These are phyloP conservation scores for Bedellia somnulentella DNA, from an alignment of 2,888 invertebrate genomes.

Conservation along the genomic window DNA sequence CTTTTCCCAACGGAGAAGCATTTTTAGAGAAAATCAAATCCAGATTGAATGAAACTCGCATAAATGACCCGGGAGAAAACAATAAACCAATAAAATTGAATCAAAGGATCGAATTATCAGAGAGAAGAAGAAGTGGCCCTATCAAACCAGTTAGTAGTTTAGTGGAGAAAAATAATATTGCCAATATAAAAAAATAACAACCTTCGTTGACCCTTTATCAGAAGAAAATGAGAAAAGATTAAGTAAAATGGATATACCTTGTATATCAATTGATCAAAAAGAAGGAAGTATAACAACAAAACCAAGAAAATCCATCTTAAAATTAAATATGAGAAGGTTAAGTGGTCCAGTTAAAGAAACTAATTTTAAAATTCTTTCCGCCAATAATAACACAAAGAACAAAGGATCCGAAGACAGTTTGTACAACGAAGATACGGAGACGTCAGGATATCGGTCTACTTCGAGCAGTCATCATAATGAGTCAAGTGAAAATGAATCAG, in stretches of 20 bases:
- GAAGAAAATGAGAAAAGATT: conserved; percentile 19
- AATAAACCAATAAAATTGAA: conserved; percentile 12
- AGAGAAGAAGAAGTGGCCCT: conserved; percentile 31
- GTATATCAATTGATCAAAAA: too few relatives aligned
- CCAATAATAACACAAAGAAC: too few relatives aligned
- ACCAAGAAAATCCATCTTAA: too few relatives aligned
- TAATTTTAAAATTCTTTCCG: too few relatives aligned
- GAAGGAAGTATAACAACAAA: too few relatives aligned
- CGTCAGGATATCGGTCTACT: conserved; percentile 59
- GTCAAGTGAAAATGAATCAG: conserved; percentile 58
- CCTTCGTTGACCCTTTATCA: too few relatives aligned
- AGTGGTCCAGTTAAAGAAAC: too few relatives aligned
- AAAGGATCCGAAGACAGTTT: conserved; percentile 5
- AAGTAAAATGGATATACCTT: too few relatives aligned
- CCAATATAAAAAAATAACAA: conserved; percentile 26
- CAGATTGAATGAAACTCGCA: conserved; percentile 17
- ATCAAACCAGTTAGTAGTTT: conserved; percentile 24
- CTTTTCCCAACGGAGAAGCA: conserved; percentile 22
- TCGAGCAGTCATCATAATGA: conserved; percentile 42
- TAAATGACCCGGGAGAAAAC: too few relatives aligned
- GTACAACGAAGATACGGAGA: conserved; percentile 41
- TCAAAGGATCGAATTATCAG: conserved; percentile 13
- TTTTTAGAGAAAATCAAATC: conserved; percentile 25
- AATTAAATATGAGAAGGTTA: conserved; percentile 12
- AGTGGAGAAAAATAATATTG: conserved; percentile 23